phyloP scores from a whole-genome alignment of 2,797 vertebrate genomes.

The Pogoniulus pusillus region DNA sequence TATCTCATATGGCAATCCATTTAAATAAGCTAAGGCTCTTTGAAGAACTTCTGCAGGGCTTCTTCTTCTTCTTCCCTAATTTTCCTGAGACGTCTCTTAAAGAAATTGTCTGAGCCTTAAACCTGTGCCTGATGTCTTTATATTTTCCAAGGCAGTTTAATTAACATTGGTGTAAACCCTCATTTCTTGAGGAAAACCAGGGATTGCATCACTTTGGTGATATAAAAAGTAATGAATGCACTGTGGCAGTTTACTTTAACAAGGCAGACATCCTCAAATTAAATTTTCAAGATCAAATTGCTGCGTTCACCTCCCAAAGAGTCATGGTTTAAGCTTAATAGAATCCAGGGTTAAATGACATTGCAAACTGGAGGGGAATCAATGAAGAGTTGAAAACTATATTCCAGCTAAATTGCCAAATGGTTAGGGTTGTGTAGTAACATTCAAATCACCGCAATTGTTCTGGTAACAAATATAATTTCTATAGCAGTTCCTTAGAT shows the following conservation, averaged over 20 bases:
- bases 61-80: background rate
- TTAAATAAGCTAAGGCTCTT: background rate
- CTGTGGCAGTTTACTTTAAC: background rate
- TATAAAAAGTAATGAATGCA: background rate
- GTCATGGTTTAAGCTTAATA: conserved; percentile 52
- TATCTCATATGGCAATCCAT: background rate
- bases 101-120: background rate
- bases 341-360: conserved; percentile 63
- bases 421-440: conserved; percentile 72
- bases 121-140: background rate
- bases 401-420: conserved; percentile 77
- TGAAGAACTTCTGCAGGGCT: background rate
- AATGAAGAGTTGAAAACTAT: conserved; percentile 69
- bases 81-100: background rate
- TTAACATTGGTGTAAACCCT: background rate
- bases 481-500: conserved; percentile 72
- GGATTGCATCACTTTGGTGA: background rate
- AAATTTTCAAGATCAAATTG: background rate
- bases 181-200: background rate
- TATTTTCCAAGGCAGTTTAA: background rate
- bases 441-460: conserved; percentile 76
- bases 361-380: conserved; percentile 30
- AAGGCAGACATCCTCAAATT: background rate
- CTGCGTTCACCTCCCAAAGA: background rate
- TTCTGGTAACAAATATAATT: conserved; percentile 81